Conservation (phyloP, 2,888 invertebrate species). For the Embidobia sp. region DNA sequence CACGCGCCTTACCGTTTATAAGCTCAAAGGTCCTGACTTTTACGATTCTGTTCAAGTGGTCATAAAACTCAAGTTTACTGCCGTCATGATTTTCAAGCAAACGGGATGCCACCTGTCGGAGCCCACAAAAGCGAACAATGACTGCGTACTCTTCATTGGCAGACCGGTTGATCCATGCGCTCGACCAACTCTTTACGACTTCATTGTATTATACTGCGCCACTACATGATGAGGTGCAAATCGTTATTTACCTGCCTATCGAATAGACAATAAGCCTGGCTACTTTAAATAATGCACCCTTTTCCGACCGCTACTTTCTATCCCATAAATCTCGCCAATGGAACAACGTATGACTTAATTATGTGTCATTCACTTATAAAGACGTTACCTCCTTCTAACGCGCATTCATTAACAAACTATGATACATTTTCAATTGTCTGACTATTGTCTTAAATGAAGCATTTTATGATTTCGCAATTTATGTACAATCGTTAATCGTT, state of each 20-base stretch:
- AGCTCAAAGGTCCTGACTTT: constrained; percentile 83
- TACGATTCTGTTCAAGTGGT: constrained; percentile 84
- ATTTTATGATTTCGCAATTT: too few relatives aligned
- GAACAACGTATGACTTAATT: constrained; percentile 41
- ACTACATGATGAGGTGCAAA: constrained; percentile 63
- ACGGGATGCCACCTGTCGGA: constrained; percentile 81
- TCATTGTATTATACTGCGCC: constrained; percentile 58
- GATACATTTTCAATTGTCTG: too few relatives aligned
- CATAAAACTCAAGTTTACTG: constrained; percentile 84
- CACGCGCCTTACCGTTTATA: constrained; percentile 80
- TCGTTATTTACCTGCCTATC: constrained; percentile 56
- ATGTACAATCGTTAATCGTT: too few relatives aligned
- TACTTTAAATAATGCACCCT: constrained; percentile 62
- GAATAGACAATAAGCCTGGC: constrained; percentile 50
- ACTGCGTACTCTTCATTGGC: constrained; percentile 67
- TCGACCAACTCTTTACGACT: constrained; percentile 67
- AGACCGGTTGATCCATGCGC: constrained; percentile 66
- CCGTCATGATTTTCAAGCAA: constrained; percentile 82
- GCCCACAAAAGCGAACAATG: constrained; percentile 73
- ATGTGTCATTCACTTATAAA: constrained; percentile 33
- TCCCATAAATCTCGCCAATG: constrained; percentile 35
- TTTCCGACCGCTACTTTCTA: constrained; percentile 20
- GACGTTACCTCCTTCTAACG: constrained; percentile 20
- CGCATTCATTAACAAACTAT: too few relatives aligned
- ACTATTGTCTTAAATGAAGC: too few relatives aligned